Conservation (phyloP, 2,888 invertebrate species). For the Scaptomyza parva region DNA sequence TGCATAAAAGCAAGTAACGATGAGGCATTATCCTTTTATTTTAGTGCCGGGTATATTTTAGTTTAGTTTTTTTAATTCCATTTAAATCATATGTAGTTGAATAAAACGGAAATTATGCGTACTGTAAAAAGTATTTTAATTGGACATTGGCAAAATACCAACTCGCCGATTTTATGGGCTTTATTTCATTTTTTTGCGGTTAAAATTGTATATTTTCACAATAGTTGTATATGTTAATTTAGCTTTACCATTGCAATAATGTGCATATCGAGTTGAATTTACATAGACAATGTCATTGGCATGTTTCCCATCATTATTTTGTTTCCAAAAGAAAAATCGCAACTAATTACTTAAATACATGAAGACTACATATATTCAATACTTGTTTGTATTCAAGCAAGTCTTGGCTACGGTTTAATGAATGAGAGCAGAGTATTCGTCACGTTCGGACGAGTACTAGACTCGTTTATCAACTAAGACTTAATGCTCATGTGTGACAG, state of each 20-base stretch:
- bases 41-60: no score
- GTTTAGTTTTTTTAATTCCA: background rate
- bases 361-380: constrained; percentile 15
- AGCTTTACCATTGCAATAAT: constrained; percentile 51
- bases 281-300: constrained; percentile 70
- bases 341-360: constrained; percentile 42
- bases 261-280: constrained; percentile 7
- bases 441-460: constrained; percentile 42
- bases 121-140: constrained; percentile 66
- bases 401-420: constrained; percentile 23
- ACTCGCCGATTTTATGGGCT: constrained; percentile 12
- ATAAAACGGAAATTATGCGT: constrained; percentile 67
- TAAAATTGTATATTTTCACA: constrained; percentile 38
- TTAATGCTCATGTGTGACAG: constrained; percentile 58
- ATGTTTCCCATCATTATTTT: constrained; percentile 69
- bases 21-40: no score
- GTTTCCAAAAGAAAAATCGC: constrained; percentile 46
- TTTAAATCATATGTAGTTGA: constrained; percentile 32
- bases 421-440: constrained; percentile 52
- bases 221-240: constrained; percentile 46
- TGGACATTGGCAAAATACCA: constrained; percentile 48
- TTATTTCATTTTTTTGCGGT: constrained; percentile 20
- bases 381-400: constrained; percentile 12
- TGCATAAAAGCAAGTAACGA: no score
- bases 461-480: constrained; percentile 27